These are phyloP conservation scores for Amazona guildingii DNA, from an alignment of 2,113 vertebrate genomes.

Conservation along the genomic window DNA sequence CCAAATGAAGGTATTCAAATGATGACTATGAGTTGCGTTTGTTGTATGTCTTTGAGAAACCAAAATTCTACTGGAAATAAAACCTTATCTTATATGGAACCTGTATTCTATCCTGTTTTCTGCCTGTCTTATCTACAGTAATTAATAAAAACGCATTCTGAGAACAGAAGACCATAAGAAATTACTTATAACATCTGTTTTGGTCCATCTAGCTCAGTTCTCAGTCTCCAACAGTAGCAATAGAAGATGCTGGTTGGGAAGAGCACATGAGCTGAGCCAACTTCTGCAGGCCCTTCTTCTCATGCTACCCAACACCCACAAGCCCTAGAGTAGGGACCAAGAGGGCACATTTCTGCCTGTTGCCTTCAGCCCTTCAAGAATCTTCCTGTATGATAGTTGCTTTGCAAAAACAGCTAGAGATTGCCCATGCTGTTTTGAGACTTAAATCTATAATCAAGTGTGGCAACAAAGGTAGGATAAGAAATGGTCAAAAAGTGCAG, in stretches of 20 bases:
- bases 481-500: neutral
- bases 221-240: neutral
- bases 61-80: neutral
- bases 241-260: neutral
- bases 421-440: neutral
- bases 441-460: neutral
- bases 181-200: neutral
- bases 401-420: neutral
- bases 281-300: neutral
- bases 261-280: neutral
- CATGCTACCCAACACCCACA: fast-evolving
- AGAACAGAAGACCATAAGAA: neutral
- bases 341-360: neutral
- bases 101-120: neutral
- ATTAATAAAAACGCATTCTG: neutral
- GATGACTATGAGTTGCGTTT: neutral
- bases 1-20: neutral
- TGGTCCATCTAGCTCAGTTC: neutral
- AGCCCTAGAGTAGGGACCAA: neutral
- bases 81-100: neutral
- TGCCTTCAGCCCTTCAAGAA: neutral
- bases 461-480: neutral
- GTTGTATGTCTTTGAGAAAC: neutral
- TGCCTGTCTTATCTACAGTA: neutral
- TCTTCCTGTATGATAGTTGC: fast-evolving